These are phyloP conservation scores for Nycticorax nycticorax DNA, from an alignment of 2,113 vertebrate species.

Conservation along the genomic window DNA sequence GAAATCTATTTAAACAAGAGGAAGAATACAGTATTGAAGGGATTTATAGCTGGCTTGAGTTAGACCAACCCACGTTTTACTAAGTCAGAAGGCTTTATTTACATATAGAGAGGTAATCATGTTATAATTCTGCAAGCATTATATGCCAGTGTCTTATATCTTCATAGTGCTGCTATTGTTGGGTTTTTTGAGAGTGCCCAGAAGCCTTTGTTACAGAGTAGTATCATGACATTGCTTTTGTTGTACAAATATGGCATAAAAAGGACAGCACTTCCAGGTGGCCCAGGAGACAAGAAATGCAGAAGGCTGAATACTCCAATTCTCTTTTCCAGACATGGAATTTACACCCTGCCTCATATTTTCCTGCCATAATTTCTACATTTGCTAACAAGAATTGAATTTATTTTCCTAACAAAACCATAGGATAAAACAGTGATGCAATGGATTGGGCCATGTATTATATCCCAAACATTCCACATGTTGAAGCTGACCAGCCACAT, in stretches of 20 bases:
- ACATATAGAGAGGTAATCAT: not conserved
- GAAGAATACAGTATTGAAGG: not conserved
- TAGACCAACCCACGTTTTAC: not conserved
- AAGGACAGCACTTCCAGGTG: not conserved
- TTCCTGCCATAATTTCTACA: not conserved
- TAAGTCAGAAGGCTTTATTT: not conserved
- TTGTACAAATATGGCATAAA: not conserved
- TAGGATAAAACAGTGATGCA: not conserved
- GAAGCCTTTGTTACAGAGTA: not conserved
- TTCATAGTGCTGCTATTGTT: not conserved
- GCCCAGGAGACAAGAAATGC: not conserved
- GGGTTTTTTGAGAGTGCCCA: not conserved
- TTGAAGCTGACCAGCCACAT: not conserved
- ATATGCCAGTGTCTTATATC: not conserved
- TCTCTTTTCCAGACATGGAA: not conserved
- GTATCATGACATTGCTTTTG: not conserved
- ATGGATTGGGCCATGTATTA: not conserved
- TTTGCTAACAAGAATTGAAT: not conserved
- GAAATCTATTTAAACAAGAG: not conserved
- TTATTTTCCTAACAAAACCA: not conserved
- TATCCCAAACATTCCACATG: not conserved
- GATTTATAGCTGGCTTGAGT: not conserved
- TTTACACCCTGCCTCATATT: not conserved
- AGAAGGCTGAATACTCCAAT: not conserved
- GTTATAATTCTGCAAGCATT: not conserved